phyloP scores from a whole-genome alignment of 2,888 invertebrate genomes.

The Habrosyne pyritoides region DNA sequence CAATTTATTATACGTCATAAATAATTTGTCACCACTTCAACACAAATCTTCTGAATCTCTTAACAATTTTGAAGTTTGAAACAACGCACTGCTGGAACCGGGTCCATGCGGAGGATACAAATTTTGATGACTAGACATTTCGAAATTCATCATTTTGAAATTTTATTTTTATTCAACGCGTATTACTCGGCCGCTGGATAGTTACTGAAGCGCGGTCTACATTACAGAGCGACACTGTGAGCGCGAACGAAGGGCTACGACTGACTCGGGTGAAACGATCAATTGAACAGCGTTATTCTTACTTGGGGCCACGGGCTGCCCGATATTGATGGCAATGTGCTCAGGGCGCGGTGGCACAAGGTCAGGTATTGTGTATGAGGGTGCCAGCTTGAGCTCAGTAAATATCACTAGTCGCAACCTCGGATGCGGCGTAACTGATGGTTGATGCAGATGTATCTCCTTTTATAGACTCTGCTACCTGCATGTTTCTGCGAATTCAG shows the following conservation, averaged over 20 bases:
- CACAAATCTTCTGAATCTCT: too few species aligned
- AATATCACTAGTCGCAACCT: too few species aligned
- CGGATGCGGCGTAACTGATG: background rate
- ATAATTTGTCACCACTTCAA: background rate
- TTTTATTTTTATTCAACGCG: background rate
- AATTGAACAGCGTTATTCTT: background rate
- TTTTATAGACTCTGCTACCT: background rate
- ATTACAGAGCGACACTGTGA: background rate
- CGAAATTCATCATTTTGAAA: background rate
- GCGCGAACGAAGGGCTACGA: background rate
- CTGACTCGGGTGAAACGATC: background rate
- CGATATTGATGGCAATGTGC: too few species aligned
- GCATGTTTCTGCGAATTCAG: background rate
- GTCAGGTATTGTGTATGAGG: too few species aligned
- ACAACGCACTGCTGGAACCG: background rate
- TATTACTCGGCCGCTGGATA: background rate
- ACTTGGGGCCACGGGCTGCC: background rate
- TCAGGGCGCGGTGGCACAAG: too few species aligned
- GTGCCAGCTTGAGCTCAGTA: too few species aligned
- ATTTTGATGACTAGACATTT: background rate
- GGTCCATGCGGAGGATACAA: background rate
- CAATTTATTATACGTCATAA: conserved; percentile 21
- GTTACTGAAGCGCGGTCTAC: background rate
- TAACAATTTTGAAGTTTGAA: background rate
- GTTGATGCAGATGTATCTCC: background rate